Base-by-base conservation (phyloP, 2,113 vertebrate genomes). In the Eclectus roratus region DNA sequence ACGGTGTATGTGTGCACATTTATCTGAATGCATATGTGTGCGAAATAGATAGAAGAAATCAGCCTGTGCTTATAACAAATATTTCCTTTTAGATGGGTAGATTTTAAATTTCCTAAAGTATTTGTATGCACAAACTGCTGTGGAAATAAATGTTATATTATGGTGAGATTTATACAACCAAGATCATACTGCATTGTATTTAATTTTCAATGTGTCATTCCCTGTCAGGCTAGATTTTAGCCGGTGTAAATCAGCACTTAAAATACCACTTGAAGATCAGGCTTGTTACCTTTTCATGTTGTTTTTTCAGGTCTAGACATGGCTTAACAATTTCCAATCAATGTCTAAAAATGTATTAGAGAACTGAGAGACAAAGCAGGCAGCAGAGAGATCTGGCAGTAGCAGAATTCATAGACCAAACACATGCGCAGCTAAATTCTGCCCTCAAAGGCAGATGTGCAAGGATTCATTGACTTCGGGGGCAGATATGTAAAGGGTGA, bases 261-360 rank as follows among this genome's bases (percentile, higher is more conserved):
- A 78, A 94, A 95, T 78, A 90, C 89, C 61, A 44, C 72, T 88
- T 80, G 85, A 93, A 68, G 37, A 92, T 49, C 96, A 81, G 94
- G 50, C 91, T 71, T 90, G 43, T 91, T 94, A 89, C 78, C n/a
- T 92, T 92, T 74, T 91, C 71, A 18, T 91, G 89, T 95, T 97
- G 43, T 58, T 92, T 56, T 65, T 60, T 89, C 65, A 47, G 63
- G 25, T 27, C 78, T 80, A 92, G 94, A 96, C 87, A 94, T 71
- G 74, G 93, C 87, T 97, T 91, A 87, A 96, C 56, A 92, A 91
- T 69, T 93, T 92, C 89, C 95, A 95, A 71, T 69, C 44, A 91
- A 97, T 88, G 69, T 94, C 89, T 68, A 85, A 93, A 86, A 89
- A 82, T 91, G 58, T 92, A 82, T 66, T 87, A 35, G 65, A 56